Percentiles rank a stretch among this genome's conserved stretches.
Evolutionary conservation across 2,888 invertebrate genomes (phyloP).

Genomic region (Calameuta filiformis): DNA sequence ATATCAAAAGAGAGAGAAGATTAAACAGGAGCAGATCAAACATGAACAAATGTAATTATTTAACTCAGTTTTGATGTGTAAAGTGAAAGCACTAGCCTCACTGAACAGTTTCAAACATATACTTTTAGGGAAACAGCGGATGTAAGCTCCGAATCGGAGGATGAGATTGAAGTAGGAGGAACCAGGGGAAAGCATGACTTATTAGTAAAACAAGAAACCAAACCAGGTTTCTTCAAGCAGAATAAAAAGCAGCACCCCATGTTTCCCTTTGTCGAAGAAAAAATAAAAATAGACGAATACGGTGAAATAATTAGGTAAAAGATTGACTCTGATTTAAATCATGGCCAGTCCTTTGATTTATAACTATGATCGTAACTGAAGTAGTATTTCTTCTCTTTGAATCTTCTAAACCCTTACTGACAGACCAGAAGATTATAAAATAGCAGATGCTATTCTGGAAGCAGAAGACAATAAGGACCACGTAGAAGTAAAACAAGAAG

Average conservation of each 20-base stretch:
- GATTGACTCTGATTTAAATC: slow-evolving; percentile 1
- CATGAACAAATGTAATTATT: slow-evolving; percentile 63
- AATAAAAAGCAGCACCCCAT: slow-evolving; percentile 95
- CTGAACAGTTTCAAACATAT: slow-evolving; percentile 2
- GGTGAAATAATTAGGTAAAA: slow-evolving; percentile 87
- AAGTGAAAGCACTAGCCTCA: not conserved
- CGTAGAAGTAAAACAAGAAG: slow-evolving; percentile 74
- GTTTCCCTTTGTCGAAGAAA: slow-evolving; percentile 95
- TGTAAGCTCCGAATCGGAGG: slow-evolving; percentile 84
- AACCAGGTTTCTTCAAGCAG: slow-evolving; percentile 85
- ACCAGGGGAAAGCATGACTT: slow-evolving; percentile 87
- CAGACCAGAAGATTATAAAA: slow-evolving; percentile 89
- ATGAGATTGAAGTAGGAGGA: slow-evolving; percentile 85
- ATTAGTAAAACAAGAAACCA: slow-evolving; percentile 81
- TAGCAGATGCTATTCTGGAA: slow-evolving; percentile 78
- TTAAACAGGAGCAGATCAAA: slow-evolving; percentile 66
- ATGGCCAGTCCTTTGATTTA: slow-evolving; percentile 8
- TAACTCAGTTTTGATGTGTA: not conserved
- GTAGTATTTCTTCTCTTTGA: slow-evolving; percentile 13
- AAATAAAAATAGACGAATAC: slow-evolving; percentile 93
- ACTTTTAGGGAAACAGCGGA: slow-evolving; percentile 74
- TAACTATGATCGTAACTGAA: slow-evolving; percentile 7
- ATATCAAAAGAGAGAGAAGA: slow-evolving; percentile 75
- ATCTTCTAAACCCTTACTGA: not conserved
- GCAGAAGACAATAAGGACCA: slow-evolving; percentile 78